Percentiles rank a stretch among this genome's conserved stretches.
phyloP scores from a whole-genome alignment of 2,797 vertebrate genomes.

The Gobionotothen gibberifrons region DNA sequence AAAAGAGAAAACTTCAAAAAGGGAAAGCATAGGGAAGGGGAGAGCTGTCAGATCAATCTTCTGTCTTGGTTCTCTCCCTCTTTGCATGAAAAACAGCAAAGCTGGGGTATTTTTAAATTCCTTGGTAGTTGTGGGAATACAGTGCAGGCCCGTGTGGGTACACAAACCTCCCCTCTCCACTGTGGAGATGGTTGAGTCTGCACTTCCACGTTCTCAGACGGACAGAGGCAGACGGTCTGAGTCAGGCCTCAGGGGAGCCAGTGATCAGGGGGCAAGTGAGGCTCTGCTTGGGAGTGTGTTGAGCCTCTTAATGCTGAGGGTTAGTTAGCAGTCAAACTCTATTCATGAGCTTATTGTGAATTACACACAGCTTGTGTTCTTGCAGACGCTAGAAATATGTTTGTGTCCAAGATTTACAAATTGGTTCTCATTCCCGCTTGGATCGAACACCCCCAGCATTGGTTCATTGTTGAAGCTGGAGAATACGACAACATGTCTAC shows the following conservation, averaged over 20 bases:
- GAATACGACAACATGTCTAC: neutral
- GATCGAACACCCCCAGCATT: neutral
- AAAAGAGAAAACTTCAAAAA: conserved; percentile 38
- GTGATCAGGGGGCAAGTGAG: conserved; percentile 34
- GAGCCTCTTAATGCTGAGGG: conserved; percentile 2
- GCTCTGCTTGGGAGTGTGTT: conserved; percentile 32
- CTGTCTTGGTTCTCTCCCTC: conserved; percentile 33
- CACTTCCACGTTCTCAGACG: conserved; percentile 57
- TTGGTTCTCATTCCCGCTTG: neutral
- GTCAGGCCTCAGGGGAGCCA: conserved; percentile 62
- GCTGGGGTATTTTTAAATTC: conserved; percentile 66
- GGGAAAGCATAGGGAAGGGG: conserved; percentile 13
- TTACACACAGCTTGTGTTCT: neutral
- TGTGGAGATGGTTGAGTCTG: conserved; percentile 61
- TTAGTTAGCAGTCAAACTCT: conserved; percentile 31
- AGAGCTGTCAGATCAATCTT: conserved; percentile 60
- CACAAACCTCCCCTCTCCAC: conserved; percentile 35
- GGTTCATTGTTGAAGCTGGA: neutral
- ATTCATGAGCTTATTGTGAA: conserved; percentile 16
- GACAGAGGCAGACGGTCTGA: conserved; percentile 67
- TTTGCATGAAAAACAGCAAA: conserved; percentile 62
- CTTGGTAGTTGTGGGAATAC: conserved; percentile 60
- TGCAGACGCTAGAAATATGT: neutral
- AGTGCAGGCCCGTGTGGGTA: conserved; percentile 51
- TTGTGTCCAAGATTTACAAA: neutral